Conservation (phyloP, 2,888 invertebrate genomes). For the Hypomecis atomaria region DNA sequence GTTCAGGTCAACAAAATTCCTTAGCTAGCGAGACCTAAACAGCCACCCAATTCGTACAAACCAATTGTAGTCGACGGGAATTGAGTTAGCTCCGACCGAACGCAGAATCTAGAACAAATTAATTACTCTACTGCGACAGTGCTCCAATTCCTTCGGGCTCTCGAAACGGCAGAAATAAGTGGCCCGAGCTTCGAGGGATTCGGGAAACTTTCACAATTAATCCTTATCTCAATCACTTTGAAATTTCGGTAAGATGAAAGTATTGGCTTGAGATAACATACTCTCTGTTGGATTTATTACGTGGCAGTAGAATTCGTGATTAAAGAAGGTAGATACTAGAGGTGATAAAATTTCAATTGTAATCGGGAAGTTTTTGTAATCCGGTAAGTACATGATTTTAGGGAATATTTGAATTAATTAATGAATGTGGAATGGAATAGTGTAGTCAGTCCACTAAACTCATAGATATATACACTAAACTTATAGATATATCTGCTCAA, state of each 20-base stretch:
- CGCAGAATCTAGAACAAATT: conserved; percentile 21
- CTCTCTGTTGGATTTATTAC: not conserved
- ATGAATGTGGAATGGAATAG: no score
- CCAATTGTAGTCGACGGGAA: conserved; percentile 9
- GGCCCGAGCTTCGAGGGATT: conserved; percentile 9
- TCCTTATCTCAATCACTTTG: conserved; percentile 21
- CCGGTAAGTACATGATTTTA: no score
- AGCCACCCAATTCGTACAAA: conserved; percentile 1
- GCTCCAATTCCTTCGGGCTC: conserved; percentile 11
- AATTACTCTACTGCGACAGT: conserved; percentile 20
- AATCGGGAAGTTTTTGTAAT: no score
- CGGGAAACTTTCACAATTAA: conserved; percentile 26
- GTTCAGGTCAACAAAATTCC: not conserved
- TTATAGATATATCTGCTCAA: no score
- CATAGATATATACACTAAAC: no score
- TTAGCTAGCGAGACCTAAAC: not conserved
- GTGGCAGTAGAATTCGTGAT: not conserved
- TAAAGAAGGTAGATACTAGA: no score
- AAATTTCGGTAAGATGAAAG: conserved; percentile 11
- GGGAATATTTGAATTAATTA: no score
- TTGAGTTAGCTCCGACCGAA: conserved; percentile 6
- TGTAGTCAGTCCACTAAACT: no score
- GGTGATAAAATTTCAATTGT: no score
- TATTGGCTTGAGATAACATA: not conserved
- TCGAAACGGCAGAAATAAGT: conserved; percentile 14